Percentiles rank a stretch among this genome's conserved stretches.
These are phyloP conservation scores for Caenorhabditis remanei DNA, from an alignment of 1,140 invertebrate species.

Conservation along the genomic window DNA sequence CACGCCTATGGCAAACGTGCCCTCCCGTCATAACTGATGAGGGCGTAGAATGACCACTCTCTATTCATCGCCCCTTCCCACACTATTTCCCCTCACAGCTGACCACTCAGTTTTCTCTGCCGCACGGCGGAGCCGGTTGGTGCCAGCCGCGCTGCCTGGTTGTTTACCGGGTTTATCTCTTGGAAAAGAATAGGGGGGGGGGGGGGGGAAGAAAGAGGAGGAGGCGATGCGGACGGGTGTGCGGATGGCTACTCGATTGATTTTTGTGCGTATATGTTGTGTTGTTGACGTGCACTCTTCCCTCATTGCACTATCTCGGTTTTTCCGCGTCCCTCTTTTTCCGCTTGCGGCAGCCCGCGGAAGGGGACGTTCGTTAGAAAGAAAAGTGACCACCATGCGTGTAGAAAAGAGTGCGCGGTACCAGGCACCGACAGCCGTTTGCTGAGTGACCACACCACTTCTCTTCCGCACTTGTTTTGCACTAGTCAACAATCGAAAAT, in stretches of 20 bases:
- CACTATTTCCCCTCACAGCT: conserved; percentile 50
- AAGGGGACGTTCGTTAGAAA: conserved; percentile 37
- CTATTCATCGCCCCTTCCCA: neutral
- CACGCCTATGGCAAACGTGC: conserved; percentile 45
- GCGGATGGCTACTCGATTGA: conserved; percentile 47
- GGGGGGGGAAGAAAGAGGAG: neutral
- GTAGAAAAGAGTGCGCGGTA: conserved; percentile 50
- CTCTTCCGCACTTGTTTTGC: conserved; percentile 53
- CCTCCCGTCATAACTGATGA: conserved; percentile 55
- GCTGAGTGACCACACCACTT: conserved; percentile 54
- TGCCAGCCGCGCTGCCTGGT: conserved; percentile 45
- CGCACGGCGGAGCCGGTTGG: conserved; percentile 41
- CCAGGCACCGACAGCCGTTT: conserved; percentile 51
- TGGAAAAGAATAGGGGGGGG: conserved; percentile 29
- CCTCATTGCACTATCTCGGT: conserved; percentile 17
- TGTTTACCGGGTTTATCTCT: conserved; percentile 55
- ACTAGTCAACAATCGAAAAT: conserved; percentile 56
- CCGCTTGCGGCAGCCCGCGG: conserved; percentile 3
- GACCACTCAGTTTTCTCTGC: conserved; percentile 48
- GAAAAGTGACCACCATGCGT: conserved; percentile 48
- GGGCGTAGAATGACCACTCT: conserved; percentile 44
- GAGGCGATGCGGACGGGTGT: conserved; percentile 26
- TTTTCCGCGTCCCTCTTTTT: conserved; percentile 48
- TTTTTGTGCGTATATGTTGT: conserved; percentile 48
- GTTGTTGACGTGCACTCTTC: conserved; percentile 39